Evolutionary conservation across 2,113 vertebrate species (phyloP).

Genomic region (Actinemys pallida): DNA sequence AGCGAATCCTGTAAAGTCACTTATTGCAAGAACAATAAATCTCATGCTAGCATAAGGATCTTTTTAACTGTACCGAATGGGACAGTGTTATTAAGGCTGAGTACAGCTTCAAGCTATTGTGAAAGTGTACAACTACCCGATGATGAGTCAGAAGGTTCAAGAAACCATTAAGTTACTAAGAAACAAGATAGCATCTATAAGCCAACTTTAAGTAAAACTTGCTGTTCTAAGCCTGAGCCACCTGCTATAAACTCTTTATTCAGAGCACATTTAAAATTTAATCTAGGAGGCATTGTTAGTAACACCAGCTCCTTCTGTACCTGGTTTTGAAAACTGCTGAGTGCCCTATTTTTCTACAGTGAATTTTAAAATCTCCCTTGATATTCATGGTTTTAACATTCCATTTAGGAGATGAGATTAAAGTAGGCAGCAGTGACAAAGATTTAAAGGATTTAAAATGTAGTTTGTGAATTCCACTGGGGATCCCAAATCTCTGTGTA

Average conservation of each 20-base stretch:
- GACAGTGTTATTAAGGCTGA: not conserved
- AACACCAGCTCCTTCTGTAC: not conserved
- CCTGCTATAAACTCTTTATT: not conserved
- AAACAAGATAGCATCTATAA: not conserved
- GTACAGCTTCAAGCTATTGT: rapidly evolving
- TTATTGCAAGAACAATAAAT: not conserved
- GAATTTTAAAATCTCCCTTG: not conserved
- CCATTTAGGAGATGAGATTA: not conserved
- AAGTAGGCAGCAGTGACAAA: not conserved
- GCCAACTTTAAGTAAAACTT: not conserved
- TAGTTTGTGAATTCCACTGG: conserved; percentile 1
- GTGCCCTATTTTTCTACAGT: not conserved
- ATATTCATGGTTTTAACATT: conserved; percentile 28
- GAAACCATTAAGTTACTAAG: not conserved
- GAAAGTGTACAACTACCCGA: not conserved
- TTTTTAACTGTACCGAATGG: not conserved
- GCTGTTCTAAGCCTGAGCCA: not conserved
- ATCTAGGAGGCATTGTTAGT: conserved; percentile 18
- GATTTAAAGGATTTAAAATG: conserved; percentile 34
- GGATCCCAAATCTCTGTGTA: not conserved
- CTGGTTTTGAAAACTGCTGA: conserved; percentile 39
- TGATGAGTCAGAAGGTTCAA: not conserved
- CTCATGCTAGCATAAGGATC: not conserved
- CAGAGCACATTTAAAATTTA: conserved; percentile 10
- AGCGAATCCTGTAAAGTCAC: not conserved